Evolutionary conservation across 2,888 invertebrate species (phyloP).

Genomic region (Catocala sponsa): DNA sequence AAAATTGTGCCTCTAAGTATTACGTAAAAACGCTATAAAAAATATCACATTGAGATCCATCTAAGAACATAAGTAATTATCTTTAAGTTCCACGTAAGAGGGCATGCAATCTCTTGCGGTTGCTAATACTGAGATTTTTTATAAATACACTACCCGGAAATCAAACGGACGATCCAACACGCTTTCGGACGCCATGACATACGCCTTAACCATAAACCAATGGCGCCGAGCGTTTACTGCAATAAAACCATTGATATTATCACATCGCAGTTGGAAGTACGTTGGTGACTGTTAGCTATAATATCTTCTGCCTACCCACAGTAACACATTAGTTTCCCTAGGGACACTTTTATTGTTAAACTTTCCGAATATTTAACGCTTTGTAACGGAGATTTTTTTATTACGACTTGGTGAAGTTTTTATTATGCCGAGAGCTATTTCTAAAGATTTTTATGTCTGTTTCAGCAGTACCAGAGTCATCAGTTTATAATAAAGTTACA

Average conservation of each 20-base stretch:
- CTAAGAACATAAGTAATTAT: too few relatives aligned
- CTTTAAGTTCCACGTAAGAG: too few relatives aligned
- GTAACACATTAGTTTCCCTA: conserved; percentile 59
- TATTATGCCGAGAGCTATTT: conserved; percentile 75
- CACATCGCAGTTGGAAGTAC: conserved; percentile 16
- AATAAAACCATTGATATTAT: conserved; percentile 37
- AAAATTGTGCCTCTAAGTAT: too few relatives aligned
- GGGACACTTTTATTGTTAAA: conserved; percentile 74
- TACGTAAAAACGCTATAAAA: too few relatives aligned
- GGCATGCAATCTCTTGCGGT: too few relatives aligned
- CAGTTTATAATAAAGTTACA: conserved; percentile 68
- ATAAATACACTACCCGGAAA: too few relatives aligned
- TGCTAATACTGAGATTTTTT: too few relatives aligned
- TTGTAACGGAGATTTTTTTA: conserved; percentile 76
- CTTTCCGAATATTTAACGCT: conserved; percentile 78
- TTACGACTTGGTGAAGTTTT: conserved; percentile 77
- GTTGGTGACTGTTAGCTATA: conserved; percentile 19
- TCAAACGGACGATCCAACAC: too few relatives aligned
- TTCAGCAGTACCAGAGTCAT: conserved; percentile 70
- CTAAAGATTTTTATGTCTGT: conserved; percentile 76
- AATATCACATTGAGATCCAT: too few relatives aligned
- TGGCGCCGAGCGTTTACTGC: conserved; percentile 29
- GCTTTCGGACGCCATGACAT: too few relatives aligned
- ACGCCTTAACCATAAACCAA: conserved; percentile 26
- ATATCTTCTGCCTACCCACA: conserved; percentile 43